phyloP scores from a whole-genome alignment of 2,113 vertebrate genomes.

The Bombycilla garrulus region DNA sequence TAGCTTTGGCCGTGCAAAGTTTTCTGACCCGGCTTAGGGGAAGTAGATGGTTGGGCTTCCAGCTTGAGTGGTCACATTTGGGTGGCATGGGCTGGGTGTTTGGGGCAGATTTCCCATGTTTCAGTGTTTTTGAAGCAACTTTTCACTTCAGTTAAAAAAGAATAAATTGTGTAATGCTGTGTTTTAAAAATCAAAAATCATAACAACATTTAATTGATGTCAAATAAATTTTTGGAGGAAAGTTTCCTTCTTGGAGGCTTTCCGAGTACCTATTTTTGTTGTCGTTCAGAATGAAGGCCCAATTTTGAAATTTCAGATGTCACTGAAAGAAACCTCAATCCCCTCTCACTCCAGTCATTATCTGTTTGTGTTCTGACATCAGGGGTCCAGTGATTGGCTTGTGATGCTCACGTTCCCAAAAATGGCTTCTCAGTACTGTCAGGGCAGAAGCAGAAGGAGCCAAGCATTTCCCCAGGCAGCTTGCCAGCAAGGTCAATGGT shows the following conservation, averaged over 20 bases:
- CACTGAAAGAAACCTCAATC: background rate
- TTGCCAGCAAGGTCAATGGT: background rate
- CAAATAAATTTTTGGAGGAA: background rate
- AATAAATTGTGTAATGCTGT: background rate
- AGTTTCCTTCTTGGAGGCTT: background rate
- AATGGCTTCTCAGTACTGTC: background rate
- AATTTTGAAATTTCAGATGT: slow-evolving; percentile 10
- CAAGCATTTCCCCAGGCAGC: background rate
- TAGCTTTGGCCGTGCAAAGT: background rate
- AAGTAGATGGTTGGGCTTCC: background rate
- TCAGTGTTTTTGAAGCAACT: background rate
- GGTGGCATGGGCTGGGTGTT: background rate
- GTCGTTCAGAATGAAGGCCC: background rate
- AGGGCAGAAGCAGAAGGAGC: background rate
- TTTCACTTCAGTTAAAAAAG: background rate
- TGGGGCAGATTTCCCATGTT: background rate
- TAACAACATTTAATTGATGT: background rate
- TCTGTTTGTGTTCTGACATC: background rate
- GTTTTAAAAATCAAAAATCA: background rate
- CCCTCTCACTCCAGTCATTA: background rate
- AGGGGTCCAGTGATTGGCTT: background rate
- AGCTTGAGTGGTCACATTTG: background rate
- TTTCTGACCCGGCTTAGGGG: background rate
- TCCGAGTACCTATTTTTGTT: background rate
- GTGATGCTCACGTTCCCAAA: background rate